Evolutionary conservation across 2,113 vertebrate species (phyloP).

Genomic region (Philantomba maxwellii): DNA sequence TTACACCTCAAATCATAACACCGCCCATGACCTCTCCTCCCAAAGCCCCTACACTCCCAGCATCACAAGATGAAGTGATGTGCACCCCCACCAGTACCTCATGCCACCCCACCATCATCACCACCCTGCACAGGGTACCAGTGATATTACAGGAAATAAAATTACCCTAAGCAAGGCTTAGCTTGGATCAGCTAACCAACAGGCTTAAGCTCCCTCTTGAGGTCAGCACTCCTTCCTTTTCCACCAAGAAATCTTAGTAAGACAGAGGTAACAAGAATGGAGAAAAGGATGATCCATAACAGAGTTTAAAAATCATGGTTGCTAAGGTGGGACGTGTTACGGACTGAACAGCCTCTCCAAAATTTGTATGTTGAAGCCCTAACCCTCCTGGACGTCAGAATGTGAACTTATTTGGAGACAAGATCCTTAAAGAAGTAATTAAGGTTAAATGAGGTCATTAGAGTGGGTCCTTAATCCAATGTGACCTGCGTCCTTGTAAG

Average conservation of each 20-base stretch:
- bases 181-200: not conserved
- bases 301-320: not conserved
- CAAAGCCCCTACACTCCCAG: not conserved
- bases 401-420: not conserved
- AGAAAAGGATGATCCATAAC: not conserved
- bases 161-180: not conserved
- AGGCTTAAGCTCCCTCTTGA: no score
- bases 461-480: not conserved
- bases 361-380: not conserved
- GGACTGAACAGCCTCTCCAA: not conserved
- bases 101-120: no score
- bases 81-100: accelerated
- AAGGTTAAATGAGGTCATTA: not conserved
- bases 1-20: not conserved
- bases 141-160: not conserved
- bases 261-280: not conserved
- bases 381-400: not conserved
- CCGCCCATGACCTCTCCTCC: not conserved
- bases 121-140: not conserved
- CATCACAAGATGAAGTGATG: not conserved
- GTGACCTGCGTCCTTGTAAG: not conserved
- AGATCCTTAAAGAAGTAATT: not conserved
- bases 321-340: not conserved
- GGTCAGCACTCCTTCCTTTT: not conserved
- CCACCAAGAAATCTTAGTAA: not conserved